phyloP scores from a whole-genome alignment of 2,888 invertebrate genomes.

The Drosophila emarginata region DNA sequence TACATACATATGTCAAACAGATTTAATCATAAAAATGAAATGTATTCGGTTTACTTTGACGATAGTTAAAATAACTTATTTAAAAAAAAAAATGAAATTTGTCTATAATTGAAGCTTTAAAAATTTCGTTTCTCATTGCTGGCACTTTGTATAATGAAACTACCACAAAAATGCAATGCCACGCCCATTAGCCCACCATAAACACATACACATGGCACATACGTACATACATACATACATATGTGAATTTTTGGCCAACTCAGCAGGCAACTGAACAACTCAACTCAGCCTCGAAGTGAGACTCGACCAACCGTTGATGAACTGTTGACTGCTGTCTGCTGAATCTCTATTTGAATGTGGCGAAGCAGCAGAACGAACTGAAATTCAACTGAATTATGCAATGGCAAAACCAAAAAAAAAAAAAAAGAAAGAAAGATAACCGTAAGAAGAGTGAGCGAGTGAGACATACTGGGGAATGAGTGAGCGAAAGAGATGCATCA shows the following conservation, averaged over 20 bases:
- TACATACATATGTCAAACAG: too few species aligned
- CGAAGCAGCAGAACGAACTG: conserved; percentile 21
- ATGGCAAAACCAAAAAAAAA: conserved; percentile 29
- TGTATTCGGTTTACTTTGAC: neutral
- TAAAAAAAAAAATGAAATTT: neutral
- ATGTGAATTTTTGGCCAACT: conserved; percentile 24
- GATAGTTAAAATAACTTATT: too few species aligned
- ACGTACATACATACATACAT: neutral
- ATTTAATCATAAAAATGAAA: too few species aligned
- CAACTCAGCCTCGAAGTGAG: conserved; percentile 4
- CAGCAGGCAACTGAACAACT: conserved; percentile 11
- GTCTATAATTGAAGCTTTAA: conserved; percentile 3
- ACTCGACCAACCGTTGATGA: conserved; percentile 30
- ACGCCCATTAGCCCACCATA: conserved; percentile 17
- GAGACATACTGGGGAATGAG: too few species aligned
- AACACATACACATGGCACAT: neutral
- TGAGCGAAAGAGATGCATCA: neutral
- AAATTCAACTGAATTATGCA: conserved; percentile 47
- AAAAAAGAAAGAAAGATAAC: conserved; percentile 6
- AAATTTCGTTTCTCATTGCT: neutral
- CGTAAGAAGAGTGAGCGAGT: neutral
- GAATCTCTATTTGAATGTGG: conserved; percentile 32
- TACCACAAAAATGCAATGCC: conserved; percentile 31
- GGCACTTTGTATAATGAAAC: conserved; percentile 46
- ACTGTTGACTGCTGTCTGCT: conserved; percentile 28